phyloP scores from a whole-genome alignment of 2,888 invertebrate genomes.

The Pogonocherus hispidulus region DNA sequence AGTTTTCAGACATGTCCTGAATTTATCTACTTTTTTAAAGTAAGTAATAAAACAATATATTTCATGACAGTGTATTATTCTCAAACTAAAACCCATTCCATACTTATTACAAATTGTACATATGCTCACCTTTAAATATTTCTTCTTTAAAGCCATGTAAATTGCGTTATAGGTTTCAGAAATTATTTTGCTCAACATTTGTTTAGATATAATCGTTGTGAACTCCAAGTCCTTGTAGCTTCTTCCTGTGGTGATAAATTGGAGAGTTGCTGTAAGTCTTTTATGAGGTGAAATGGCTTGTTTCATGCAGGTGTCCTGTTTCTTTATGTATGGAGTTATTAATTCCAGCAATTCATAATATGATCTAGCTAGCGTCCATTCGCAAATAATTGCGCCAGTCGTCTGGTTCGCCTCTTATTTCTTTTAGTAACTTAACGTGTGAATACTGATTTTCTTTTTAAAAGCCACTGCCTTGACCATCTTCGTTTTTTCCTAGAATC shows the following conservation, averaged over 20 bases:
- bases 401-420: constrained; percentile 35
- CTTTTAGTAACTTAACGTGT: neutral
- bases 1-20: neutral
- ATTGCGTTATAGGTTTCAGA: constrained; percentile 37
- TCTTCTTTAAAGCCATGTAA: constrained; percentile 22
- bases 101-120: too few relatives aligned
- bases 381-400: constrained; percentile 51
- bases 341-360: too few relatives aligned
- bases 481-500: neutral
- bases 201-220: constrained; percentile 44
- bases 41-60: too few relatives aligned
- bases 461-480: neutral
- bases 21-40: neutral
- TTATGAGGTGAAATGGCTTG: too few relatives aligned
- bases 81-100: neutral
- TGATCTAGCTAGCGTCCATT: constrained; percentile 45
- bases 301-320: too few relatives aligned
- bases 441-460: neutral
- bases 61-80: neutral
- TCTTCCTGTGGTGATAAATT: constrained; percentile 53
- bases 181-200: constrained; percentile 46
- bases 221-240: constrained; percentile 53
- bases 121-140: neutral
- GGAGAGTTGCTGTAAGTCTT: constrained; percentile 31
- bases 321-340: too few relatives aligned